Percentiles rank a stretch among this genome's conserved stretches.
phyloP scores from a whole-genome alignment of 2,113 vertebrate species.

The Fulmarus glacialis region DNA sequence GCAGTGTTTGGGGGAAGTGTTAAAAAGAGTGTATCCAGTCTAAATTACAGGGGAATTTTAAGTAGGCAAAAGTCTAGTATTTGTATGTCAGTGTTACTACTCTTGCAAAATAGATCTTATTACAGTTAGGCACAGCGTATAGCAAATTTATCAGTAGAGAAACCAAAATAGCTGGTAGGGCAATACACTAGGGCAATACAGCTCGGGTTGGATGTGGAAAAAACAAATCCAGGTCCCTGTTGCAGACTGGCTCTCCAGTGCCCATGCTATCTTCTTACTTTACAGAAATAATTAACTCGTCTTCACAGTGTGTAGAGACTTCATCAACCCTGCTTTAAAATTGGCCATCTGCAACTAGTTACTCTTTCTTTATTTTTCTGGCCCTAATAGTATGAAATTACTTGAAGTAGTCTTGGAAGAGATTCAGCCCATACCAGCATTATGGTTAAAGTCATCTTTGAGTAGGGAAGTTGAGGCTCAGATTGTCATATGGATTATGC shows the following conservation, averaged over 20 bases:
- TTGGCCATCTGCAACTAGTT: background rate
- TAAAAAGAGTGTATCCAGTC: background rate
- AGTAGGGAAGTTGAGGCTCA: background rate
- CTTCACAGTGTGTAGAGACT: background rate
- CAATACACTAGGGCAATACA: background rate
- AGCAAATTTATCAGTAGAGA: background rate
- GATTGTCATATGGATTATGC: background rate
- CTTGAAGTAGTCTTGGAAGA: background rate
- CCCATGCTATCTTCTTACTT: background rate
- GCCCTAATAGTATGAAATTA: background rate
- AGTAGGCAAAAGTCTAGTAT: background rate
- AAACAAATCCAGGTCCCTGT: background rate
- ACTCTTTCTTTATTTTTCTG: background rate
- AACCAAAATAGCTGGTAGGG: background rate
- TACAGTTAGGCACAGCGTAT: background rate
- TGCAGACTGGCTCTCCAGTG: background rate
- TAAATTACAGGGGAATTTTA: background rate
- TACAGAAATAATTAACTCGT: background rate
- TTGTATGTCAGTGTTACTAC: background rate
- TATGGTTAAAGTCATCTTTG: background rate
- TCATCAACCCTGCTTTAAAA: background rate
- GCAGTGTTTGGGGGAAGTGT: background rate
- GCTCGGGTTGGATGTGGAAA: background rate
- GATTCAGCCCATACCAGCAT: background rate
- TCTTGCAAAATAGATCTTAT: conserved; percentile 1